Evolutionary conservation across 2,797 vertebrate genomes (phyloP).

Genomic region (Molossus alvarezi): DNA sequence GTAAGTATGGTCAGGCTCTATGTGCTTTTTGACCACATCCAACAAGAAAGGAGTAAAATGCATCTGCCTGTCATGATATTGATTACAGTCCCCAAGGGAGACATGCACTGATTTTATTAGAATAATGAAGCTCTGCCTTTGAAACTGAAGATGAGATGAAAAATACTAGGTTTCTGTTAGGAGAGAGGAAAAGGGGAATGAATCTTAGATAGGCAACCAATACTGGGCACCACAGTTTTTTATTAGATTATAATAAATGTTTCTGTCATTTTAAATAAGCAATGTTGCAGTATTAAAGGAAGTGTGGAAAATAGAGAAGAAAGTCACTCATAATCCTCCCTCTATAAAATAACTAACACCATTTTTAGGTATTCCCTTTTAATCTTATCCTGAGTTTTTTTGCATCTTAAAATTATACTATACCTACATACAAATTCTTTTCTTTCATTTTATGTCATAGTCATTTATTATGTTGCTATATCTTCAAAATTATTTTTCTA

Average conservation of each 20-base stretch:
- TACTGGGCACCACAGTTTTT: not conserved
- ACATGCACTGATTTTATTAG: not conserved
- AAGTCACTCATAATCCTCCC: not conserved
- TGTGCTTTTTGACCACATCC: not conserved
- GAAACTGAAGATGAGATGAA: not conserved
- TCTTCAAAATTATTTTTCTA: conserved; percentile 1
- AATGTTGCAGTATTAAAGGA: not conserved
- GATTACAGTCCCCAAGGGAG: not conserved
- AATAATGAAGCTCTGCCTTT: not conserved
- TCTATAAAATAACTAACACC: not conserved
- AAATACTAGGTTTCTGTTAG: not conserved
- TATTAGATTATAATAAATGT: not conserved
- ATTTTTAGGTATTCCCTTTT: conserved; percentile 1
- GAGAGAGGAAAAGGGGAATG: not conserved
- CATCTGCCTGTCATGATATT: not conserved
- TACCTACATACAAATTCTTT: not conserved
- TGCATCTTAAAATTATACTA: not conserved
- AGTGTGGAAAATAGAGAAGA: not conserved
- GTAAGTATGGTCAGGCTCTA: not conserved
- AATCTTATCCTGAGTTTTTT: conserved; percentile 30
- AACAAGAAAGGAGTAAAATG: no score
- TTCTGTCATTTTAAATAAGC: not conserved
- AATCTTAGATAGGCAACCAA: not conserved
- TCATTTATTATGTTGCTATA: not conserved
- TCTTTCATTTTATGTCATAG: not conserved